phyloP scores from a whole-genome alignment of 2,113 vertebrate species.

The Eidolon helvum region DNA sequence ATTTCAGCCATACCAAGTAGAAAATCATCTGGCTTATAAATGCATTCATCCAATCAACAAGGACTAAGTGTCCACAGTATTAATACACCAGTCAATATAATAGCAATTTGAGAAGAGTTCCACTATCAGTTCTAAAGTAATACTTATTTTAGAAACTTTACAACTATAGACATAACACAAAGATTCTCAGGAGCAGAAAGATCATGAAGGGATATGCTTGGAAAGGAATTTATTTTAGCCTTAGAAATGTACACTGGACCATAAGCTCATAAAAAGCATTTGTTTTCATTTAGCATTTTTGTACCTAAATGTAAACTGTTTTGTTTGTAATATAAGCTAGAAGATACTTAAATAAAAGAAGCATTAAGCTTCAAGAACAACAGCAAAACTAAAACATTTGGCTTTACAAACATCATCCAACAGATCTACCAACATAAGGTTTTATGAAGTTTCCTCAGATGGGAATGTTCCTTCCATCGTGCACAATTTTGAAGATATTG shows the following conservation, averaged over 20 bases:
- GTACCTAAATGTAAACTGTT: background rate
- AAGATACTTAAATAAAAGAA: constrained; percentile 23
- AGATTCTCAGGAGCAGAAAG: background rate
- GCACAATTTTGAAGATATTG: constrained; percentile 89
- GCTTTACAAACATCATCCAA: constrained; percentile 69
- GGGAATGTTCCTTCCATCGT: constrained; percentile 80
- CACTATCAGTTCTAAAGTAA: background rate
- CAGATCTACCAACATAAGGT: constrained; percentile 90
- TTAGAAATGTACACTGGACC: background rate
- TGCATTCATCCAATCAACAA: background rate
- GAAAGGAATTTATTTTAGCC: background rate
- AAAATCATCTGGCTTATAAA: background rate
- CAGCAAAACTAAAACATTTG: constrained; percentile 72
- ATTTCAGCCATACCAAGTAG: background rate
- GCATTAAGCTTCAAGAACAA: constrained; percentile 57
- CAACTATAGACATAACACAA: background rate
- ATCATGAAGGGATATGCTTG: background rate
- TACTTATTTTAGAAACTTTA: background rate
- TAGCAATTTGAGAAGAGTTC: background rate
- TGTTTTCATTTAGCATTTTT: background rate
- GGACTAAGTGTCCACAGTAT: background rate
- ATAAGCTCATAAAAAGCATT: background rate
- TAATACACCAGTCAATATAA: background rate
- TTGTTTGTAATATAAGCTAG: background rate
- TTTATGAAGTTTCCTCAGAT: constrained; percentile 88